Evolutionary conservation across 2,113 vertebrate genomes (phyloP).

Genomic region (Saguinus imperator): DNA sequence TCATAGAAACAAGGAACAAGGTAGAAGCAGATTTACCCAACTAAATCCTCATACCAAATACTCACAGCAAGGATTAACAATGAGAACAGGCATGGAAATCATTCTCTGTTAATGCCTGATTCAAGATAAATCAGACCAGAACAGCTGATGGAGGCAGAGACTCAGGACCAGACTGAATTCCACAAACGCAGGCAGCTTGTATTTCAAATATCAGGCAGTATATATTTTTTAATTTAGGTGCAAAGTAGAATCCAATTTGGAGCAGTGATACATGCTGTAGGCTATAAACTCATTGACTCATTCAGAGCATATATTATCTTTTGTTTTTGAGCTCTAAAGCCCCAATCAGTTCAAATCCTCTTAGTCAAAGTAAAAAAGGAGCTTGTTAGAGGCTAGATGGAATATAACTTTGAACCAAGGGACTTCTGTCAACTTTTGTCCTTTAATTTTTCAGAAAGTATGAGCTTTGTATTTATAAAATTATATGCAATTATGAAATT

Average conservation of each 20-base stretch:
- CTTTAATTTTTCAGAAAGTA: background rate
- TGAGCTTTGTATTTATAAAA: background rate
- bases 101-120: background rate
- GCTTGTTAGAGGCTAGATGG: background rate
- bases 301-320: background rate
- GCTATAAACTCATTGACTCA: background rate
- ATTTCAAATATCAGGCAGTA: background rate
- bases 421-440: background rate
- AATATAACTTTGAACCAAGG: background rate
- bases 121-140: background rate
- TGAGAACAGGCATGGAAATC: background rate
- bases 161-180: background rate
- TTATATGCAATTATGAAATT: background rate
- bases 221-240: slow-evolving; percentile 9
- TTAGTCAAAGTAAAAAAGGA: background rate
- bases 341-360: background rate
- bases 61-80: background rate
- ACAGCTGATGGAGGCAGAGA: background rate
- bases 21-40: background rate
- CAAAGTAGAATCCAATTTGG: slow-evolving; percentile 31
- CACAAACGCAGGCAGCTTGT: background rate
- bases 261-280: background rate
- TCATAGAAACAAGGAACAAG: background rate
- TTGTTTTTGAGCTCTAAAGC: slow-evolving; percentile 7
- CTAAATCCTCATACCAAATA: background rate